Base-by-base conservation (phyloP, 2,888 invertebrate genomes). In the Apeira syringaria region DNA sequence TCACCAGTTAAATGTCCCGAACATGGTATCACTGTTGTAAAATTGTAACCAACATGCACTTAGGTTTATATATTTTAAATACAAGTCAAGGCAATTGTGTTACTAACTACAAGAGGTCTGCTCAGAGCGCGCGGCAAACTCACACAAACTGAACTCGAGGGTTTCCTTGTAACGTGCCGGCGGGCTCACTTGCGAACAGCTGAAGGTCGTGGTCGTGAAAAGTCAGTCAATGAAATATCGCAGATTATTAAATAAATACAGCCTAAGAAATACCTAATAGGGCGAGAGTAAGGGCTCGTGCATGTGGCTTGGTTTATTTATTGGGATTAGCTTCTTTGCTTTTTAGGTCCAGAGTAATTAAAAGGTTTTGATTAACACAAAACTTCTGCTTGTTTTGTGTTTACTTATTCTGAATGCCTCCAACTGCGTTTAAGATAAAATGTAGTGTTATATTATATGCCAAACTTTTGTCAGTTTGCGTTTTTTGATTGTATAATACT, bases 61-160 rank as follows among this genome's bases (percentile, higher is more conserved):
- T 36, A 7, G n/a, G n/a, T n/a, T 20, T 20, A 18, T 22, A 26
- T 39, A 32, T 42, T 15, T 28, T 8, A 35, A 44, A 47, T 28
- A 25, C 7, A 26, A 41, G 35, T n/a, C 22, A 31, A 29, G 9
- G 31, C 40, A 43, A n/a, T 27, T 33, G 15, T 31, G 35, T 38
- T 27, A n/a, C n/a, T n/a, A 10, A 15, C 30, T 28, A 7, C 51
- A 50, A 59, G 61, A 66, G 68, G 64, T 71, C 68, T 67, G 64
- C 56, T 50, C 65, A 57, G 60, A 55, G 48, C 73, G 69, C 72
- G 59, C 63, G 75, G 61, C 56, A 48, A 60, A 63, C 55, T 59
- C 60, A 62, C 53, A 79, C 78, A 78, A 73, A 53, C 68, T 64
- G 71, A 71, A 74, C 64, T 53, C 46, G 56, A 71, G 66, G 66